phyloP scores from a whole-genome alignment of 2,797 vertebrate species.

The Chelon auratus region DNA sequence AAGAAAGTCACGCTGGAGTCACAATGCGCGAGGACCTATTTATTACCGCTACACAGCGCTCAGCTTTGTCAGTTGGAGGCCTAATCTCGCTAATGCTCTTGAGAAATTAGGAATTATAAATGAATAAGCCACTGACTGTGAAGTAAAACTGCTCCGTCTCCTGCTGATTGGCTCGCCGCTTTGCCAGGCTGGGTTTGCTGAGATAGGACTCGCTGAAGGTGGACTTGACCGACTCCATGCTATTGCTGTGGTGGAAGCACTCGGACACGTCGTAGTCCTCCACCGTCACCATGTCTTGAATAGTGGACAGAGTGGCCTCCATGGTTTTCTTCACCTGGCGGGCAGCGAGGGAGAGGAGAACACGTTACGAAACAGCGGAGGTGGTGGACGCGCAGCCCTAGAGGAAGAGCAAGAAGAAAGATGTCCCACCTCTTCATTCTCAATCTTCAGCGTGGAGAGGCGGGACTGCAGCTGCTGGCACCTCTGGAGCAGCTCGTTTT shows the following conservation, averaged over 20 bases:
- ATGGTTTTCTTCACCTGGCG: slow-evolving; percentile 98
- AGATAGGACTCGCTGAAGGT: slow-evolving; percentile 97
- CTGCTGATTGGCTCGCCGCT: slow-evolving; percentile 96
- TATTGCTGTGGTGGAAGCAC: slow-evolving; percentile 99
- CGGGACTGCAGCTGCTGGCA: slow-evolving; percentile 95
- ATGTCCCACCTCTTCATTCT: slow-evolving; percentile 93
- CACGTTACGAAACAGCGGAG: background rate
- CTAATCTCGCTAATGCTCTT: background rate
- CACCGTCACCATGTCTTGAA: slow-evolving; percentile 97
- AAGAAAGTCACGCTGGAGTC: background rate
- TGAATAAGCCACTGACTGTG: slow-evolving; percentile 85
- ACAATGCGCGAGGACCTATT: background rate
- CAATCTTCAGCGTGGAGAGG: slow-evolving; percentile 94
- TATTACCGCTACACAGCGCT: slow-evolving; percentile 11
- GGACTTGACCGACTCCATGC: slow-evolving; percentile 98
- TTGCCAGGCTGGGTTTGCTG: slow-evolving; percentile 98
- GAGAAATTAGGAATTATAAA: background rate
- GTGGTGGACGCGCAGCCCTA: background rate
- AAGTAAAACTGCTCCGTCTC: slow-evolving; percentile 99
- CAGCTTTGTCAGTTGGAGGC: background rate
- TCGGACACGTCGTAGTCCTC: slow-evolving; percentile 98
- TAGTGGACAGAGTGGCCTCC: slow-evolving; percentile 97
- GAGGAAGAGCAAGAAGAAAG: background rate
- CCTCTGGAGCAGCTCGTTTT: slow-evolving; percentile 92
- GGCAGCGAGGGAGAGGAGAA: background rate